These are phyloP conservation scores for Oenanthe oenanthe DNA, from an alignment of 2,113 vertebrate genomes.

Conservation along the genomic window DNA sequence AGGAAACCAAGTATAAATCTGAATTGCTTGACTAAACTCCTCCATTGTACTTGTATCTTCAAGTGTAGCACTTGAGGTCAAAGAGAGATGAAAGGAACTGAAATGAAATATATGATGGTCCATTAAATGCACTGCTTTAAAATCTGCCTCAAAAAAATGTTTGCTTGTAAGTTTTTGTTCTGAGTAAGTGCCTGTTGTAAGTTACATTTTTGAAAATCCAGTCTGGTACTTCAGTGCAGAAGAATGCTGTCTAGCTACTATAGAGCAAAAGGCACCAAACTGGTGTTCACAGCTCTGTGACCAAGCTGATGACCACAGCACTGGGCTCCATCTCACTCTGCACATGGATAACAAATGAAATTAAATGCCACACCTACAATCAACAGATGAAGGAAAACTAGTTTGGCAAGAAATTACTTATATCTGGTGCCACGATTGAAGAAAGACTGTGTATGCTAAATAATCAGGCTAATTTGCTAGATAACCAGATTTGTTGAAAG, in stretches of 20 bases:
- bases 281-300: neutral
- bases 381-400: neutral
- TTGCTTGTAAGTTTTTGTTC: constrained; percentile 38
- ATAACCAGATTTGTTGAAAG: constrained; percentile 33
- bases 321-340: neutral
- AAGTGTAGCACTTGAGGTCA: constrained; percentile 57
- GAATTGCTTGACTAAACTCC: constrained; percentile 70
- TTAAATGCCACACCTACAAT: constrained; percentile 23
- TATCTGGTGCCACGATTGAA: neutral
- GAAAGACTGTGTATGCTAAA: neutral
- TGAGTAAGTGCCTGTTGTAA: neutral
- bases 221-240: neutral
- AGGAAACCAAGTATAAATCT: constrained; percentile 78
- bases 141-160: constrained; percentile 37
- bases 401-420: neutral
- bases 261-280: constrained; percentile 30
- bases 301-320: neutral
- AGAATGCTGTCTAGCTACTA: neutral
- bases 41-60: constrained; percentile 64
- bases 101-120: constrained; percentile 52
- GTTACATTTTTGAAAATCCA: constrained; percentile 22
- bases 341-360: constrained; percentile 14
- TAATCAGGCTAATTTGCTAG: neutral
- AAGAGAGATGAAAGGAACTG: constrained; percentile 33
- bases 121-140: constrained; percentile 52